Evolutionary conservation across 2,113 vertebrate genomes (phyloP), one percentile per base, ranked within the genome.

Genomic region (Oceanites oceanicus): DNA sequence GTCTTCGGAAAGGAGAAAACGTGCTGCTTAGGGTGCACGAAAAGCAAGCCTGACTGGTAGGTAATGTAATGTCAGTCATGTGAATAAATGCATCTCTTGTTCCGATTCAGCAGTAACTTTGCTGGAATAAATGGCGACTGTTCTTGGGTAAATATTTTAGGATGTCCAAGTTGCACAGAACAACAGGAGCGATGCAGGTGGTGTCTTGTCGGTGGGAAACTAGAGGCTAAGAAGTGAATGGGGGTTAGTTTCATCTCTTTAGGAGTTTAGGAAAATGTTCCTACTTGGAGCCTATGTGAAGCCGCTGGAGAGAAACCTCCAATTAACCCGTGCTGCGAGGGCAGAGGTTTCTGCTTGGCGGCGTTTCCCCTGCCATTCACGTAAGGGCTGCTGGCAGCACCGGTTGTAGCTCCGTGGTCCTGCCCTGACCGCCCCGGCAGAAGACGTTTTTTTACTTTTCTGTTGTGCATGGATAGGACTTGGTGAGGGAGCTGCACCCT

Each of bases 361-460:
- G 36, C 15, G 1, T n/a, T 13, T 38, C 58, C 67, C 8, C 25
- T n/a, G 55, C 19, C 45, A 2, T 5, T 17, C 16, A 1, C 0
- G 19, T 1, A 0, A 18, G 5, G 2, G 15, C 55, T 89, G 16
- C 47, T 30, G 38, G n/a, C 66, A 56, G n/a, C 21, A 12, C 15
- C 2, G 44, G 14, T 13, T 36, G 34, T 13, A 29, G 63, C 34
- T 67, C 11, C 2, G 16, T 34, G 42, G 38, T 58, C 66, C 42
- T 72, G 50, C 34, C 32, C 21, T 17, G 15, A 21, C 3, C 1
- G 2, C 36, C 47, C 34, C 30, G 23, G 79, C 52, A 75, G 67
- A 70, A 9, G 56, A 15, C 16, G 13, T 25, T 1, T 7, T 7
- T 23, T 78, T 1, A 4, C 66, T 40, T 40, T 29, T 11, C 0